Base-by-base conservation (phyloP, 2,797 vertebrate genomes). In the Garrulus glandarius region DNA sequence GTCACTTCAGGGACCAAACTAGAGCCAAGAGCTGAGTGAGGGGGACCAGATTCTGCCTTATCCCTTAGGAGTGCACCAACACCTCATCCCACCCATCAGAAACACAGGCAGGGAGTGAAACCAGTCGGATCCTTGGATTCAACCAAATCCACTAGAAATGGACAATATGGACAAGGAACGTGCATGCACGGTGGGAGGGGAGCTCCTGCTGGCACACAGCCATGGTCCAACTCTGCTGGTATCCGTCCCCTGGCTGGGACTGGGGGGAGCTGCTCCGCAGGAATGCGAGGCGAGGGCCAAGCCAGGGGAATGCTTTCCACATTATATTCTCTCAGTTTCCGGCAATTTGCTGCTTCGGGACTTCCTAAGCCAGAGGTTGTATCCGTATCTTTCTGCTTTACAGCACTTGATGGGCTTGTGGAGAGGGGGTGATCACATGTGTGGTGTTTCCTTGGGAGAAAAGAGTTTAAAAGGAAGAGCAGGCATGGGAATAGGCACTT, bases 331-430 rank as follows among this genome's bases (percentile, higher is more conserved):
- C 84, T 44, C 61, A 0, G 47, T 87, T 96, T 96, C 95, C 89
- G 59, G 87, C 92, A 92, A 87, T 94, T 93, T 76, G 91, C 84
- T 95, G 92, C 89, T 89, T 83, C 3, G 17, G 92, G 59, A 85
- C 91, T 94, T 96, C 94, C 94, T 63, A 84, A 95, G 87, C 84
- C 84, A 74, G 92, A 91, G 94, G 87, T 91, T 91, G 91, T 49
- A 56, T 84, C 87, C 32, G 10, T 79, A 15, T 59, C 95, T 76
- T 63, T 86, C 67, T 76, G 70, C 57, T 68, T 47, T 41, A 26
- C 64, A 34, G 85, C 29, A 1, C 49, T 87, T 5, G 39, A 26
- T 27, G 61, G 83, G 12, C 26, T 64, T 1, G 27, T n/a, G 86
- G 74, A 53, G 72, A 29, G 0, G 29, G 16, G 32, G 4, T 29